Base-by-base conservation (phyloP, 1,140 invertebrate genomes). In the Tetramorium alpestre region DNA sequence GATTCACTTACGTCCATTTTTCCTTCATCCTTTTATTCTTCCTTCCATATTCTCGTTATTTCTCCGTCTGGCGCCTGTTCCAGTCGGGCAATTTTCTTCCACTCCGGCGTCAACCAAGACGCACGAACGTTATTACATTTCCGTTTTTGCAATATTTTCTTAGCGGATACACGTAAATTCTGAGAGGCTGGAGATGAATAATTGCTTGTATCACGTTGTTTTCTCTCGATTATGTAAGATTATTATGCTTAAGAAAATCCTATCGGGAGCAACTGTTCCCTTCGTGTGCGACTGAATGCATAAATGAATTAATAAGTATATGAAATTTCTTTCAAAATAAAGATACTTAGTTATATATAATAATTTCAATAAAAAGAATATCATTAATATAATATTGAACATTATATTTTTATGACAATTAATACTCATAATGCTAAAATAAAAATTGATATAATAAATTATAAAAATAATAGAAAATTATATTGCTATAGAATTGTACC, bases 31-130 rank as follows among this genome's bases (percentile, higher is more conserved):
- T 41, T 69, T 49, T 76, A 77, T 80, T 44, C 54, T 62, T 67
- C 8, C 25, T 69, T 84, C 8, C 7, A 49, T 41, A 49, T 56
- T 69, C 58, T 62, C 76, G 56, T 49, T 70, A 78, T 81, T 87
- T 82, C n/a, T 44, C 22, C 60, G 33, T 25, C 49, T 84, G 76
- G 85, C 60, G 67, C 51, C 49, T 73, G 54, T 86, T 77, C 56
- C 77, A 77, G 58, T 41, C 58, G 77, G 64, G 73, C 88, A 89
- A 85, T 90, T 87, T 85, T 58, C 67, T 82, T 69, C 82, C 58
- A 56, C 33, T 54, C 18, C 18, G 60, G 22, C 51, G 54, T 84
- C 18, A 47, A 85, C 49, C 25, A 33, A 82, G 54, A 47, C 33
- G 64, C 47, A 51, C 8, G n/a, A 60, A 69, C 7, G 18, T 69